A percentile compares a stretch with the other conserved stretches of the same genome.
phyloP scores from a whole-genome alignment of 2,888 invertebrate species.

The Phengaris alcon region DNA sequence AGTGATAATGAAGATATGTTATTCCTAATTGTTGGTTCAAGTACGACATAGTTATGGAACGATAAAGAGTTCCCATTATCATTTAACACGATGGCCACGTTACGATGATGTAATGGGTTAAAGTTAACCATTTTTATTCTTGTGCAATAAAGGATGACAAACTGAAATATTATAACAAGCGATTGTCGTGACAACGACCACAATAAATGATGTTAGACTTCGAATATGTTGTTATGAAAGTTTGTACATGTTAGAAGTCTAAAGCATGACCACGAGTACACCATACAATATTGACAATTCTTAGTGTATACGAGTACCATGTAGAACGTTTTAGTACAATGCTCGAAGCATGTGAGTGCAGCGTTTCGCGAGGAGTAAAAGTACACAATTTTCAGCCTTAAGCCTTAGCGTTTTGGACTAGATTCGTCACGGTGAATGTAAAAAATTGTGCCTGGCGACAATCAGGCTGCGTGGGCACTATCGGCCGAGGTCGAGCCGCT shows the following conservation, averaged over 20 bases:
- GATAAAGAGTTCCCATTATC: constrained; percentile 16
- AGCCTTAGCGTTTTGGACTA: constrained; percentile 29
- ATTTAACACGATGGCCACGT: neutral
- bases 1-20: neutral
- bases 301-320: constrained; percentile 1
- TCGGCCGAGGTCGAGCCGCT: constrained; percentile 72
- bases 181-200: neutral
- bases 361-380: constrained; percentile 18
- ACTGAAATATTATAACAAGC: constrained; percentile 3
- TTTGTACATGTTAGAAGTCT: too few relatives aligned
- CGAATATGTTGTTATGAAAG: too few relatives aligned
- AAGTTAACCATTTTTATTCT: constrained; percentile 12
- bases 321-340: constrained; percentile 14
- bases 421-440: constrained; percentile 43
- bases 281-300: neutral
- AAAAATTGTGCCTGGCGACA: constrained; percentile 66
- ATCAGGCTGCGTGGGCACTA: constrained; percentile 77
- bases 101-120: constrained; percentile 10
- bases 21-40: neutral
- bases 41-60: neutral
- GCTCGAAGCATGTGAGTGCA: constrained; percentile 25
- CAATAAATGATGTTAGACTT: neutral
- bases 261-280: too few relatives aligned
- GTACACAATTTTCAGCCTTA: constrained; percentile 8
- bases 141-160: constrained; percentile 13